Conservation (phyloP, 2,797 vertebrate genomes). For the Anguilla anguilla region DNA sequence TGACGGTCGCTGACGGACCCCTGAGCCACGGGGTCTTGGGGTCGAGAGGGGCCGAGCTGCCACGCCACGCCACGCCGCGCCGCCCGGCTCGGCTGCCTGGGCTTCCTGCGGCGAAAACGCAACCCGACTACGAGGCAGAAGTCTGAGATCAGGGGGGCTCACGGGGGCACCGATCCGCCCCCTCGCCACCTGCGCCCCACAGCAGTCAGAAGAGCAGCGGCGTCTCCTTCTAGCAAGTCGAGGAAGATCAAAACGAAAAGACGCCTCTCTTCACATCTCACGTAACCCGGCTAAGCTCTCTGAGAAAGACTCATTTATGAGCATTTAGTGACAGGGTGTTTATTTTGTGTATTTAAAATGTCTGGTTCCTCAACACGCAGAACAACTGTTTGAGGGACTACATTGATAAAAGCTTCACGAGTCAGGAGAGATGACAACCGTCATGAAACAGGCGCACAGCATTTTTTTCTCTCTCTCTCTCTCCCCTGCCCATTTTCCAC, state of each 20-base stretch:
- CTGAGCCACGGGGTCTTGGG: background rate
- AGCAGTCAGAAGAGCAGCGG: background rate
- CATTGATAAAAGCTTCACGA: background rate
- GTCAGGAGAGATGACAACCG: background rate
- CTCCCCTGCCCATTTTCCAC: background rate
- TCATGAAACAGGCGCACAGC: background rate
- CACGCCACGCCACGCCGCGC: background rate
- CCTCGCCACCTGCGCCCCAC: background rate
- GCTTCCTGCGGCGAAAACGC: background rate
- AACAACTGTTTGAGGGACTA: background rate
- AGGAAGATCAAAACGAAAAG: background rate
- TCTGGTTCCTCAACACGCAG: background rate
- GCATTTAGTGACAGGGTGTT: background rate
- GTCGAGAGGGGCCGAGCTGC: background rate
- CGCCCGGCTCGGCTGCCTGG: background rate
- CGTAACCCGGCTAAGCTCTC: background rate
- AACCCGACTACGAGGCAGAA: background rate
- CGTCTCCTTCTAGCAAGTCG: background rate
- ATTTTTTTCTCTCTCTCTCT: background rate
- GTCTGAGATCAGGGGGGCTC: background rate
- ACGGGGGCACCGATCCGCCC: background rate
- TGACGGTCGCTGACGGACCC: background rate
- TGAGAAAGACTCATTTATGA: background rate
- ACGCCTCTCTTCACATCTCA: background rate
- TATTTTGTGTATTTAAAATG: background rate